Conservation (phyloP, 1,140 invertebrate genomes). For the Physella acuta region DNA sequence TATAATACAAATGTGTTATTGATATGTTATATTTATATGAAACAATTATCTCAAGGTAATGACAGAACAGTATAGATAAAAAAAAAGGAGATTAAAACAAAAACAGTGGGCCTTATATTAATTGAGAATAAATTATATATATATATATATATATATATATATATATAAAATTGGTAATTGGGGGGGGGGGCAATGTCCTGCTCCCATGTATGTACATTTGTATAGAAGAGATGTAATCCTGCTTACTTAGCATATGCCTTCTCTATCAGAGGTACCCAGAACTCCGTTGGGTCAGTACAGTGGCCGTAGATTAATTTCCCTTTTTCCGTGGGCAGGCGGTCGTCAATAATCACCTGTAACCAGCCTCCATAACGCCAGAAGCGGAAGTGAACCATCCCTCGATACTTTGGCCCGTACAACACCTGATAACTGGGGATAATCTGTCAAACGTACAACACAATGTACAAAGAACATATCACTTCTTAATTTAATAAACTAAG, state of each 20-base stretch:
- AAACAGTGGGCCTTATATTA: not conserved
- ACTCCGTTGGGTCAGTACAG: slow-evolving; percentile 65
- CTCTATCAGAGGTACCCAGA: slow-evolving; percentile 96
- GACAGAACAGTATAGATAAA: too few species aligned
- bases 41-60: too few species aligned
- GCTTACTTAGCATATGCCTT: slow-evolving; percentile 72
- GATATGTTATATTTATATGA: too few species aligned
- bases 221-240: too few species aligned
- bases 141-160: too few species aligned
- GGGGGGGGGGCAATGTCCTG: too few species aligned
- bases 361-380: slow-evolving; percentile 79
- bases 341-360: slow-evolving; percentile 76
- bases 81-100: too few species aligned
- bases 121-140: not conserved
- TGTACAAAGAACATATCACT: too few species aligned
- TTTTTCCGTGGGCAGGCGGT: slow-evolving; percentile 66
- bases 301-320: slow-evolving; percentile 49
- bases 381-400: slow-evolving; percentile 66
- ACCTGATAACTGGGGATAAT: slow-evolving; percentile 38
- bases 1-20: too few species aligned
- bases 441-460: slow-evolving; percentile 59
- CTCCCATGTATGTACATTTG: too few species aligned
- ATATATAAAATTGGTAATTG: too few species aligned
- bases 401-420: slow-evolving; percentile 38
- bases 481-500: too few species aligned